phyloP scores from a whole-genome alignment of 2,113 vertebrate genomes.

The Heptranchias perlo region DNA sequence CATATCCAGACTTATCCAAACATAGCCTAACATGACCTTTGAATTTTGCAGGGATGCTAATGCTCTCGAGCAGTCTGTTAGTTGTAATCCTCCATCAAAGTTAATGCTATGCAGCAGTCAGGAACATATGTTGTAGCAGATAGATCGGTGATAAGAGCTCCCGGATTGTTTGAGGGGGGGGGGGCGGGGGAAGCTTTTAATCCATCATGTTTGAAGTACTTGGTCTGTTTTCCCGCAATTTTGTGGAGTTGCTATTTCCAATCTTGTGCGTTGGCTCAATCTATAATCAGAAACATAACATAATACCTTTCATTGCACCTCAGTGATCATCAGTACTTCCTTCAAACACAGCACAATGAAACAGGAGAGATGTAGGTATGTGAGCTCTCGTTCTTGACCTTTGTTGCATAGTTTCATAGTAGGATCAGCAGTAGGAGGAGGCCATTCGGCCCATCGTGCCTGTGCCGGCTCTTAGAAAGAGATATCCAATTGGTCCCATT shows the following conservation, averaged over 20 bases:
- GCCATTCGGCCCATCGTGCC: no score
- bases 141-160: conserved; percentile 2
- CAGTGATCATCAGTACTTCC: background rate
- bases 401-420: no score
- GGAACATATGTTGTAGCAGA: conserved; percentile 24
- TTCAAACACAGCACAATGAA: background rate
- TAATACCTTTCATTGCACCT: background rate
- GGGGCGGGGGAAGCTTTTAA: conserved; percentile 29
- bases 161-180: background rate
- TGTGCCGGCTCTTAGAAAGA: no score
- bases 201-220: conserved; percentile 35
- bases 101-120: conserved; percentile 36
- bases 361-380: background rate
- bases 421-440: no score
- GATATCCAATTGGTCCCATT: no score
- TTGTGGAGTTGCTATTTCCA: conserved; percentile 12
- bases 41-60: conserved; percentile 32
- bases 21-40: conserved; percentile 37
- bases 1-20: conserved; percentile 37
- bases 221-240: background rate
- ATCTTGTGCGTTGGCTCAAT: background rate
- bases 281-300: background rate
- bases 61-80: conserved; percentile 35
- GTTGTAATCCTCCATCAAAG: conserved; percentile 35
- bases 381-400: background rate